phyloP scores from a whole-genome alignment of 2,888 invertebrate genomes.

The Junonia oenone region DNA sequence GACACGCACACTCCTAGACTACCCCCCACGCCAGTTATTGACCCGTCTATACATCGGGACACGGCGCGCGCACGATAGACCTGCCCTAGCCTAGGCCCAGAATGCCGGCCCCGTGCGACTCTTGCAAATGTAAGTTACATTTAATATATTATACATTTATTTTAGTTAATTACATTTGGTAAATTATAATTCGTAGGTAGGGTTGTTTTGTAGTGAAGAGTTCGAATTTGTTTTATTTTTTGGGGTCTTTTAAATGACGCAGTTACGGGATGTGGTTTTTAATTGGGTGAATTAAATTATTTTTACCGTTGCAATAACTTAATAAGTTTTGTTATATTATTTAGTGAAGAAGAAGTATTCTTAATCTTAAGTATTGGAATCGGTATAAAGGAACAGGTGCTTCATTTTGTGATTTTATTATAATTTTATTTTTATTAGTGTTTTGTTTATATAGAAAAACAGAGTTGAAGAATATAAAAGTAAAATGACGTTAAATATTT shows the following conservation, averaged over 20 bases:
- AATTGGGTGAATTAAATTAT: neutral
- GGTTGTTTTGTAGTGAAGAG: no score
- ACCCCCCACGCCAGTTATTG: constrained; percentile 69
- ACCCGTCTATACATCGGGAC: constrained; percentile 50
- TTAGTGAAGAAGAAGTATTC: no score
- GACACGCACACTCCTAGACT: constrained; percentile 32
- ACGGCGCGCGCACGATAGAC: constrained; percentile 56
- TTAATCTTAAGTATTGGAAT: no score
- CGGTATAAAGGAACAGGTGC: no score
- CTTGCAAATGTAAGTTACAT: constrained; percentile 60
- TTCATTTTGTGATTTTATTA: no score
- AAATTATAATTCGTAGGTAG: no score
- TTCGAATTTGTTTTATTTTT: neutral
- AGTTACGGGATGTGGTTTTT: neutral
- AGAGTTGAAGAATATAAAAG: neutral
- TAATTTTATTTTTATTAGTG: neutral
- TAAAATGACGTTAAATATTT: no score
- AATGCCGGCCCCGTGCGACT: constrained; percentile 71
- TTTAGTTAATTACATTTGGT: neutral
- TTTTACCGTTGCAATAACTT: neutral
- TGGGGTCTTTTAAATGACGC: neutral
- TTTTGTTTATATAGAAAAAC: neutral
- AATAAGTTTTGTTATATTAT: no score
- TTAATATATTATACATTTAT: constrained; percentile 11
- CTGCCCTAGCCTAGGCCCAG: constrained; percentile 34